These are phyloP conservation scores for Anhinga rufa DNA, from an alignment of 2,113 vertebrate species.

Conservation along the genomic window DNA sequence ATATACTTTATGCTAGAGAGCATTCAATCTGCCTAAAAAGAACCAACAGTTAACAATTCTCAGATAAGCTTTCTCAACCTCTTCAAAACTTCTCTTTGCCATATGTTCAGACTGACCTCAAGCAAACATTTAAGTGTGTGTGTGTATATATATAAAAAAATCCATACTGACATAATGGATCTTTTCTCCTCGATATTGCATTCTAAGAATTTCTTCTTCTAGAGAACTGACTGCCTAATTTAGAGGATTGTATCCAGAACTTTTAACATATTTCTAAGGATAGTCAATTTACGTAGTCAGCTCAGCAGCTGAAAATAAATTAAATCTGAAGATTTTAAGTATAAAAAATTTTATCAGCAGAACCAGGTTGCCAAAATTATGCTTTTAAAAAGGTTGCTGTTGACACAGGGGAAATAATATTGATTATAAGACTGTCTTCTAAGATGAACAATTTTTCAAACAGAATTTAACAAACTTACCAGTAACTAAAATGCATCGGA, in stretches of 20 bases:
- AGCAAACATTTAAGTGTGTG: background rate
- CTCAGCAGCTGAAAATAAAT: constrained; percentile 4
- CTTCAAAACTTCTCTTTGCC: background rate
- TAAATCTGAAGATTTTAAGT: background rate
- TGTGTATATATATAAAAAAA: background rate
- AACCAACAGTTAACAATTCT: background rate
- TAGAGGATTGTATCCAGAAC: background rate
- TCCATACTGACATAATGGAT: background rate
- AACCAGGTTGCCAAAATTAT: background rate
- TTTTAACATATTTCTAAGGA: background rate
- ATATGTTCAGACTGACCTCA: background rate
- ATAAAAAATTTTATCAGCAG: background rate
- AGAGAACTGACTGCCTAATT: background rate
- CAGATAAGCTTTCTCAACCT: background rate
- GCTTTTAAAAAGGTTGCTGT: constrained; percentile 20
- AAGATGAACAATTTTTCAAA: constrained; percentile 65
- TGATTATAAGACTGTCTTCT: constrained; percentile 63
- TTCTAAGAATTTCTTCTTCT: background rate
- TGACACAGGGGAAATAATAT: constrained; percentile 42
- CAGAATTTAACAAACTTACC: constrained; percentile 72
- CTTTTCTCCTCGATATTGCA: background rate
- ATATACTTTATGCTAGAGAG: background rate
- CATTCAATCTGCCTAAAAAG: background rate
- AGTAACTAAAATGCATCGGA: constrained; percentile 68
- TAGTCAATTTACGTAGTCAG: background rate